Conservation (phyloP, 2,797 vertebrate genomes). For the Brotula barbata region DNA sequence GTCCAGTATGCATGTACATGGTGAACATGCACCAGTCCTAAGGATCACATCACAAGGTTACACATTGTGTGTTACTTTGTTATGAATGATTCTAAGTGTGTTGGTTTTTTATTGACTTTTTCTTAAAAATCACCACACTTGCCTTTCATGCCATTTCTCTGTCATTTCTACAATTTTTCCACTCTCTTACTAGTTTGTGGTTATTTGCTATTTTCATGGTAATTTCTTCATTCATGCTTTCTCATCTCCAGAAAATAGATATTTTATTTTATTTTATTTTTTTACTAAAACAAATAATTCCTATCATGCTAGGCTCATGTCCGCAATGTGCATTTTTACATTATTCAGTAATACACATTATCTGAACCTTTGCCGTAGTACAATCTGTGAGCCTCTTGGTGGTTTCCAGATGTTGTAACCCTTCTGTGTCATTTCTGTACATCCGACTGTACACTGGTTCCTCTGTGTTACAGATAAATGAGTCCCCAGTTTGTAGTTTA, state of each 20-base stretch:
- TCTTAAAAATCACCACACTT: neutral
- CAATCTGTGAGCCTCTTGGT: constrained; percentile 14
- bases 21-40: neutral
- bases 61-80: neutral
- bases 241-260: neutral
- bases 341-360: constrained; percentile 20
- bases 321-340: neutral
- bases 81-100: neutral
- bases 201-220: neutral
- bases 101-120: neutral
- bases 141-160: neutral
- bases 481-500: constrained; percentile 82
- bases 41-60: neutral
- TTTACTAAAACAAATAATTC: no score
- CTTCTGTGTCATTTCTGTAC: constrained; percentile 56
- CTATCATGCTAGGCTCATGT: neutral
- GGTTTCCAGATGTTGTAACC: constrained; percentile 49
- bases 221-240: neutral
- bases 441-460: constrained; percentile 71
- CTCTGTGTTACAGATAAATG: constrained; percentile 84
- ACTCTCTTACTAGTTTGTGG: neutral
- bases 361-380: constrained; percentile 1
- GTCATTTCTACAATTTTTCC: neutral
- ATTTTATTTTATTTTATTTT: neutral
- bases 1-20: neutral